Conservation (phyloP, 2,797 vertebrate species). For the Enteromius radiatus region DNA sequence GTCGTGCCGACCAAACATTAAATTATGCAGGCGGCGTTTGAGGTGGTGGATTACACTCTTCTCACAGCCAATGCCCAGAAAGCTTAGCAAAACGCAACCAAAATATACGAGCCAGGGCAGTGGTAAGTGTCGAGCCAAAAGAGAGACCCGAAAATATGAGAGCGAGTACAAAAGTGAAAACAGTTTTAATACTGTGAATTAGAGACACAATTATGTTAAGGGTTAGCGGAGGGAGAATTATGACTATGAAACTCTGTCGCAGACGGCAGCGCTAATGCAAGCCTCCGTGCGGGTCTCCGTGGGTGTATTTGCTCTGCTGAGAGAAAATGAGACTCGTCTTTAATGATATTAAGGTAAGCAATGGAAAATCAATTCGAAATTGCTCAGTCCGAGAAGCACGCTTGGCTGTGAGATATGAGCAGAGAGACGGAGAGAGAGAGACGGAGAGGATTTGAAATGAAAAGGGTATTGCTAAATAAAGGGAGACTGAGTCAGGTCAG, state of each 20-base stretch:
- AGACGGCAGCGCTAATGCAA: slow-evolving; percentile 16
- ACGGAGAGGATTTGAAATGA: slow-evolving; percentile 28
- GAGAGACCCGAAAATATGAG: slow-evolving; percentile 8
- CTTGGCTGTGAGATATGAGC: slow-evolving; percentile 23
- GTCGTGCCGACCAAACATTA: slow-evolving; percentile 59
- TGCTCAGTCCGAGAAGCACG: slow-evolving; percentile 13
- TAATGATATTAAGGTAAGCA: slow-evolving; percentile 51
- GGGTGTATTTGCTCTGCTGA: slow-evolving; percentile 39
- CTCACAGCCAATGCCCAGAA: slow-evolving; percentile 22
- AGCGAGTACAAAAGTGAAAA: slow-evolving; percentile 30
- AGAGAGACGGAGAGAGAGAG: slow-evolving; percentile 21
- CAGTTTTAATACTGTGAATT: slow-evolving; percentile 44
- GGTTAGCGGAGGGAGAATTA: slow-evolving; percentile 33
- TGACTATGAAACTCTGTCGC: slow-evolving; percentile 7
- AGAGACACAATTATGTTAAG: slow-evolving; percentile 46
- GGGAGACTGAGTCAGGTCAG: slow-evolving; percentile 51
- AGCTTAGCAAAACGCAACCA: slow-evolving; percentile 17
- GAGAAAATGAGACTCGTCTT: slow-evolving; percentile 44
- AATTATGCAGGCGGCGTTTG: slow-evolving; percentile 42
- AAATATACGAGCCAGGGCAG: slow-evolving; percentile 6
- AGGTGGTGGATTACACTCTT: slow-evolving; percentile 47
- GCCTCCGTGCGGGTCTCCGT: slow-evolving; percentile 31
- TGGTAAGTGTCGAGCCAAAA: background rate
- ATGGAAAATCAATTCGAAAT: slow-evolving; percentile 44
- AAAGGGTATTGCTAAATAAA: slow-evolving; percentile 53